Evolutionary conservation across 2,888 invertebrate genomes (phyloP), one percentile per base, ranked within the genome.

Genomic region (Galerucella pusilla): DNA sequence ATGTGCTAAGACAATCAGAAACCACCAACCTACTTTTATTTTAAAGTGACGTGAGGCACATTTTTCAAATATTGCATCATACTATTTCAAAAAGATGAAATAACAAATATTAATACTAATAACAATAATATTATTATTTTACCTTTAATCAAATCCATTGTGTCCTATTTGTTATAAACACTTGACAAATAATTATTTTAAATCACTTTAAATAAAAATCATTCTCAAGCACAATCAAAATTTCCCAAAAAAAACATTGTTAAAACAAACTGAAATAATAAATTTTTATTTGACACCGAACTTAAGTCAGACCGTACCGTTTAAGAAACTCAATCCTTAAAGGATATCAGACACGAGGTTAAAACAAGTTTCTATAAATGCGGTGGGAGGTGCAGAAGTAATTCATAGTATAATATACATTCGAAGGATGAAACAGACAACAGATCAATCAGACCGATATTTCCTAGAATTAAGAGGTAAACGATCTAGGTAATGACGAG

Each of bases 391-490:
- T 16, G 64, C 45, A 45, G 11, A 42, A 20, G 42, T 46, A 16
- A 65, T 65, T 65, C 64, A 65, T 65, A 42, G 46, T 42, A 64
- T 64, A 28, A 28, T 28, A 28, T 28, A 49, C 14, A 11, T 20
- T 45, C 20, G n/a, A 65, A 65, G 64, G 45, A 65, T 65, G 46
- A 46, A 46, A 46, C 11, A 57, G 42, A 14, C 42, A 16, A 5
- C 42, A 14, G 45, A 45, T 46, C 64, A 65, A 46, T 46, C 46
- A 46, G 46, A 4, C 46, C 16, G 64, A 20, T 65, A 57, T 11
- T 65, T 65, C 64, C 46, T n/a, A 46, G 64, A 65, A 65, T 5
- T 65, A 20, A 42, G n/a, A 65, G 64, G 64, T 65, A 65, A 65
- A 65, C 46, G 64, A 45, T 65, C 64, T 65, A 46, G 16, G 20